Conservation (phyloP, 2,113 vertebrate genomes). For the Herpailurus yagouaroundi region DNA sequence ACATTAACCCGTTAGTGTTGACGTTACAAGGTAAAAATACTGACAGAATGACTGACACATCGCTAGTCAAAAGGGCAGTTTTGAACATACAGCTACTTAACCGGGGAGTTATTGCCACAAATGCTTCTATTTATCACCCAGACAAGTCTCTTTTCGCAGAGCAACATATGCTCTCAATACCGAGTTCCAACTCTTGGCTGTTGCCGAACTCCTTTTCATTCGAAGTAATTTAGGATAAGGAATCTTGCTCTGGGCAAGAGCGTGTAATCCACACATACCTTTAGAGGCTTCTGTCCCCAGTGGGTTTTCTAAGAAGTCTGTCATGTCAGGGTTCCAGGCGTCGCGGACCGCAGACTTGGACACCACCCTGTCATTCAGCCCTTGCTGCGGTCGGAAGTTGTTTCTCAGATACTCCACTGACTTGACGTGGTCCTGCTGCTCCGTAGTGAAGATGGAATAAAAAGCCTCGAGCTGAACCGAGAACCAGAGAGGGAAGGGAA, state of each 20-base stretch:
- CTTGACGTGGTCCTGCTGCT: slow-evolving; percentile 98
- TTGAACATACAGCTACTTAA: background rate
- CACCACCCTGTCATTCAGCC: slow-evolving; percentile 91
- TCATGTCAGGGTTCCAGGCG: slow-evolving; percentile 93
- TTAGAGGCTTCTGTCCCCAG: slow-evolving; percentile 95
- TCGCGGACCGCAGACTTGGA: slow-evolving; percentile 96
- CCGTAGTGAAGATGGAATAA: slow-evolving; percentile 99
- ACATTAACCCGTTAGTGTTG: background rate
- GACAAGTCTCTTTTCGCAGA: slow-evolving; percentile 15
- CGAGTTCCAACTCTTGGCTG: background rate
- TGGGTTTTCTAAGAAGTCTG: slow-evolving; percentile 89
- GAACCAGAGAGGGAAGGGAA: slow-evolving; percentile 53
- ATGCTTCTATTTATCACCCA: background rate
- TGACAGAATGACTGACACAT: background rate
- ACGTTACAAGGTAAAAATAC: background rate
- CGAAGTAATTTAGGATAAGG: background rate
- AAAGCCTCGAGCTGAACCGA: slow-evolving; percentile 94
- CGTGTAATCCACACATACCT: slow-evolving; percentile 86
- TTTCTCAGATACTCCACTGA: slow-evolving; percentile 98
- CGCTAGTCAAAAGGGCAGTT: slow-evolving; percentile 32
- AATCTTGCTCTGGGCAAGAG: background rate
- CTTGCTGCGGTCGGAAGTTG: slow-evolving; percentile 95
- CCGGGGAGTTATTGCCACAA: background rate
- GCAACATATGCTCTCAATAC: background rate
- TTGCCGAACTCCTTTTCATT: slow-evolving; percentile 28